Evolutionary conservation across 2,797 vertebrate genomes (phyloP).

Genomic region (Falco peregrinus): DNA sequence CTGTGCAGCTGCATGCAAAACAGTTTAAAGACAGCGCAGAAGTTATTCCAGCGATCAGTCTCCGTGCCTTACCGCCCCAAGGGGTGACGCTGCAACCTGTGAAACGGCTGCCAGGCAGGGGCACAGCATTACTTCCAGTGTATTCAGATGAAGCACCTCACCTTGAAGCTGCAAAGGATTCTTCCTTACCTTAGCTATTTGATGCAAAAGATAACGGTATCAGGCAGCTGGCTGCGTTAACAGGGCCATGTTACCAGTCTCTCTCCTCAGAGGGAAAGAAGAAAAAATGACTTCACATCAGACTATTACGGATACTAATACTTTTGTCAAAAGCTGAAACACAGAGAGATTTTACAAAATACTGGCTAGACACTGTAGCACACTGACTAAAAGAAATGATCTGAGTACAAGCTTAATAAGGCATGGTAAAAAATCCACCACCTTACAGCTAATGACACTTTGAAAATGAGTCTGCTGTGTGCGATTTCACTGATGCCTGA

Average conservation of each 20-base stretch:
- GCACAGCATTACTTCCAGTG: neutral
- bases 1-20: neutral
- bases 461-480: constrained; percentile 42
- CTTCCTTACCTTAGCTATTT: neutral
- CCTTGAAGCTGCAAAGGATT: neutral
- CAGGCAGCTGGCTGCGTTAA: neutral
- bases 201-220: neutral
- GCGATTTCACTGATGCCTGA: constrained; percentile 38
- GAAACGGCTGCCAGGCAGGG: neutral
- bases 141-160: neutral
- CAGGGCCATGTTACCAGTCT: neutral
- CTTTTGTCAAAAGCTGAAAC: constrained; percentile 39
- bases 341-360: constrained; percentile 39
- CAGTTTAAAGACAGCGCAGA: neutral
- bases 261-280: constrained; percentile 13
- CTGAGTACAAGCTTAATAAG: constrained; percentile 33
- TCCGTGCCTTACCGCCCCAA: neutral
- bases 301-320: neutral
- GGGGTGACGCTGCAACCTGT: accelerated
- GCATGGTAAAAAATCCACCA: constrained; percentile 39
- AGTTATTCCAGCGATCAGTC: neutral
- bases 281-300: neutral
- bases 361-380: constrained; percentile 28
- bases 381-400: constrained; percentile 23
- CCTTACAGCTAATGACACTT: constrained; percentile 42